Evolutionary conservation across 2,797 vertebrate genomes (phyloP).

Genomic region (Dipus sagitta): DNA sequence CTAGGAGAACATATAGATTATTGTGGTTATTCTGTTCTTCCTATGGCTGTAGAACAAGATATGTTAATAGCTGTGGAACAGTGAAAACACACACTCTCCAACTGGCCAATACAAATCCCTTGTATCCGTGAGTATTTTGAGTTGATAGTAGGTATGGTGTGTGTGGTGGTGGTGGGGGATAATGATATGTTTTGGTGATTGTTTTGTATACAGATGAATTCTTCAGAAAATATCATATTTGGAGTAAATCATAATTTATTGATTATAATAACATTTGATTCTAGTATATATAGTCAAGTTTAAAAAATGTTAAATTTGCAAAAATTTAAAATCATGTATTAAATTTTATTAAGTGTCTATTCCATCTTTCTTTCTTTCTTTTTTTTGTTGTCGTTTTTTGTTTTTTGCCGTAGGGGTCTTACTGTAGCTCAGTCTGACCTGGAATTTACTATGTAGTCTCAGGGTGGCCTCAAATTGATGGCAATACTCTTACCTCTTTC

Average conservation of each 20-base stretch:
- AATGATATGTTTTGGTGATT: neutral
- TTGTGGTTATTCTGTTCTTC: slow-evolving; percentile 98
- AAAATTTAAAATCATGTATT: slow-evolving; percentile 4
- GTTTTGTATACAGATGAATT: slow-evolving; percentile 10
- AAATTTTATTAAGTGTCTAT: slow-evolving; percentile 38
- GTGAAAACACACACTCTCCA: slow-evolving; percentile 90
- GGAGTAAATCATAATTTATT: slow-evolving; percentile 41
- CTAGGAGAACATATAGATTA: slow-evolving; percentile 98
- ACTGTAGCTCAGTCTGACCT: no score
- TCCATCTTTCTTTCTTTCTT: neutral
- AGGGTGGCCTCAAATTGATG: no score
- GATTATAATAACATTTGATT: neutral
- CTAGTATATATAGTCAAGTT: neutral
- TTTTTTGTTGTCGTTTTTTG: no score
- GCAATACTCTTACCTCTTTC: no score
- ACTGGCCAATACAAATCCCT: slow-evolving; percentile 92
- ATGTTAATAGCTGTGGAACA: slow-evolving; percentile 95
- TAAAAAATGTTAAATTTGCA: neutral
- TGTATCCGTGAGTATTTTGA: slow-evolving; percentile 91
- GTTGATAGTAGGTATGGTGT: neutral
- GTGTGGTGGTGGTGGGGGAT: neutral
- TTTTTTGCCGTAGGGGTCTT: no score
- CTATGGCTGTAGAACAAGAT: slow-evolving; percentile 98
- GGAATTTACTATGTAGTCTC: no score
- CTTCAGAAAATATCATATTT: slow-evolving; percentile 43